Base-by-base conservation (phyloP, 2,888 invertebrate species). In the Pollenia angustigena region DNA sequence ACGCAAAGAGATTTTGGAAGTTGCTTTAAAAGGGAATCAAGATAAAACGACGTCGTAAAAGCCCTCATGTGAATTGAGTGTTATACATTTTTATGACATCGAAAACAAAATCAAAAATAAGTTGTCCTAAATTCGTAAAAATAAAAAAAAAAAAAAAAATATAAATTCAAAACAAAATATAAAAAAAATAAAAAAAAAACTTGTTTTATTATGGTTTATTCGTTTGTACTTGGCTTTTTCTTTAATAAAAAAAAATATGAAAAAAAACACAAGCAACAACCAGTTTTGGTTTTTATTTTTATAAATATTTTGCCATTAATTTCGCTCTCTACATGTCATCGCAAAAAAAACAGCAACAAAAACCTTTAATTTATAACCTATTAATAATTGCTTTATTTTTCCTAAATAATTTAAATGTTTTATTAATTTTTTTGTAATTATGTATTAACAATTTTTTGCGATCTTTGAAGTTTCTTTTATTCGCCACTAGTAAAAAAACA, bases 111-210 rank as follows among this genome's bases (percentile, higher is more conserved):
- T 52, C 10, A 18, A 69, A 79, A 71, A 74, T 44, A 75, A 54
- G 66, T 85, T 83, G 85, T 74, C 87, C 82, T 50, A 87, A 85
- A 88, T 88, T 66, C 75, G 54, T 76, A 69, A 32, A 46, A 46
- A 44, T 32, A 1, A 23, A 23, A 56, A n/a, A n/a, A n/a, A n/a
- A 18, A 81, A 80, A 44, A 44, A 56, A 66, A n/a, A 44, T 11
- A 56, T 32, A 40, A 16, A 68, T 23, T n/a, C 0, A 71, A 60
- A 40, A 11, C 23, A 18, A 60, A 78, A 56, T 11, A 48, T 40
- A 71, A 50, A 46, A 44, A 42, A 44, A 16, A n/a, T n/a, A n/a
- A n/a, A 54, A 42, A 48, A 23, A 69, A 85, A 85, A 85, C 85
- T 85, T 74, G 85, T 85, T 85, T 85, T 79, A 32, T 79, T 82